phyloP scores from a whole-genome alignment of 2,888 invertebrate species.

The Campaea margaritaria region DNA sequence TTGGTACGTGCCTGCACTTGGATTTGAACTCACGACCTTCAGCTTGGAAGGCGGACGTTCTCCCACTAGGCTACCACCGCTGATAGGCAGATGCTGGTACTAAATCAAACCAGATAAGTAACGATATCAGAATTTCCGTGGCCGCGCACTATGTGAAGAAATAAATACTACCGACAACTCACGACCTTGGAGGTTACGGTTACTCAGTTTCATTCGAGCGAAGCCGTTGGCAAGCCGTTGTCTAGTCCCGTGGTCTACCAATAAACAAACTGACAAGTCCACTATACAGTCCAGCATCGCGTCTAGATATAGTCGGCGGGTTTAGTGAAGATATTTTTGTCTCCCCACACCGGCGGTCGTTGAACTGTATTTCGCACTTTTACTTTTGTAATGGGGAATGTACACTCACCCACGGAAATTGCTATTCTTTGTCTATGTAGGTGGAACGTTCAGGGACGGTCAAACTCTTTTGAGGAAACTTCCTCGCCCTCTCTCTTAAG shows the following conservation, averaged over 20 bases:
- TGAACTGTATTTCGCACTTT: slow-evolving; percentile 43
- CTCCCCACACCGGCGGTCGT: slow-evolving; percentile 38
- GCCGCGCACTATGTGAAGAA: too few species aligned
- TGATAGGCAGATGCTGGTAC: too few species aligned
- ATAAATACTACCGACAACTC: too few species aligned
- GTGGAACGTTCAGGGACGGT: slow-evolving; percentile 24
- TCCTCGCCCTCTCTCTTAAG: too few species aligned
- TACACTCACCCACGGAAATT: slow-evolving; percentile 19
- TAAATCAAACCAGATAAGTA: too few species aligned
- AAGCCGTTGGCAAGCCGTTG: slow-evolving; percentile 12
- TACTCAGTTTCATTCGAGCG: slow-evolving; percentile 6
- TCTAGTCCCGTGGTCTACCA: slow-evolving; percentile 14
- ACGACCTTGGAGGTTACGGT: too few species aligned
- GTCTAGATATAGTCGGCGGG: slow-evolving; percentile 37
- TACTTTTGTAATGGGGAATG: slow-evolving; percentile 40
- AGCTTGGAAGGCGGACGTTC: too few species aligned
- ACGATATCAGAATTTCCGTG: too few species aligned
- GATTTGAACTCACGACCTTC: too few species aligned
- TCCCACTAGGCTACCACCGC: too few species aligned
- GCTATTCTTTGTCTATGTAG: slow-evolving; percentile 24
- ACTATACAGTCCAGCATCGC: slow-evolving; percentile 19
- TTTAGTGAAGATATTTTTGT: slow-evolving; percentile 41
- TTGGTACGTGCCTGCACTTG: too few species aligned
- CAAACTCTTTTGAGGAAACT: background rate
- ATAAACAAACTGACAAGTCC: slow-evolving; percentile 25